Evolutionary conservation across 2,888 invertebrate species (phyloP), one percentile per base, ranked within the genome.

Genomic region (Sarcophaga variegata): DNA sequence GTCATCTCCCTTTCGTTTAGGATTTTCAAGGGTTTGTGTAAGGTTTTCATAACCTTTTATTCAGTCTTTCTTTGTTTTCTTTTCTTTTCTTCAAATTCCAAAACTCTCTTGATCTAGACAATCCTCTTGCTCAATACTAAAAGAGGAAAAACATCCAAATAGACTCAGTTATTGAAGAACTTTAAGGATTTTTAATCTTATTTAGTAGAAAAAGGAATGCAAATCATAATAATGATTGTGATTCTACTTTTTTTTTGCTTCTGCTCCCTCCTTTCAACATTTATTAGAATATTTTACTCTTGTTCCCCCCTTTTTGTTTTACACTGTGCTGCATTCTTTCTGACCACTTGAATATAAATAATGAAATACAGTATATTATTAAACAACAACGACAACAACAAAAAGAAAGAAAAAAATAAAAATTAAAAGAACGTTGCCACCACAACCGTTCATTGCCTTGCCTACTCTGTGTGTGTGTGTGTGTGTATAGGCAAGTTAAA

Each of bases 291-390:
- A 54, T 54, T 54, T 12, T 54, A 0, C 0, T 54, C 14, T 14
- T 54, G 63, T 71, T n/a, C n/a, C n/a, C 17, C 22, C 49, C 22
- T 49, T 49, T 69, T 49, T 69, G 49, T 25, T 22, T 22, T n/a
- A 25, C 22, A 37, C 37, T 37, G 37, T 37, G 10, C 37, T 37
- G 37, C 37, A 37, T 66, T 66, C 27, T 11, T 66, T 66, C 66
- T 75, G 74, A 84, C 77, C 79, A 83, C 63, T 81, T 72, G 27
- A 74, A 77, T 76, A 67, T n/a, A 69, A 75, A 37, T 70, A 81
- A 76, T 63, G 45, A 74, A 71, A 49, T 6, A 37, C 63, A 17
- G 54, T 54, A 45, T 63, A 63, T 78, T 72, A 49, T 63, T 62
- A 49, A 49, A 49, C 6, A 49, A 49, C 49, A 49, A 49, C 14